These are phyloP conservation scores for Vulpes ferrilata DNA, from an alignment of 2,113 vertebrate species.

Conservation along the genomic window DNA sequence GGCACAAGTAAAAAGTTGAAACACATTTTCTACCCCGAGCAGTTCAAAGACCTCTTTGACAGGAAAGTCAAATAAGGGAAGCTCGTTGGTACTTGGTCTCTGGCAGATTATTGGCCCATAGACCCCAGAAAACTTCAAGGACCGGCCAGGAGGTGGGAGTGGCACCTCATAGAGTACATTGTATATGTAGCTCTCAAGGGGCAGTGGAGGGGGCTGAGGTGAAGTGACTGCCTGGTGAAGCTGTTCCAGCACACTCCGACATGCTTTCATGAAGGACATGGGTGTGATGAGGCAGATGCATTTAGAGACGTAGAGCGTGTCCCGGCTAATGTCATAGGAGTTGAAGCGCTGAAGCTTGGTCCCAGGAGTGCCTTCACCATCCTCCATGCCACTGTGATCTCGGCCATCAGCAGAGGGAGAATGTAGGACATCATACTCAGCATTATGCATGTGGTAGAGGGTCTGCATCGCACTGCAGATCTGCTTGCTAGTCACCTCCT, in stretches of 20 bases:
- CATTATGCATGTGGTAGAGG: conserved; percentile 99
- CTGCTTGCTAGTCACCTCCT: conserved; percentile 99
- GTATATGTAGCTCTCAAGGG: conserved; percentile 99
- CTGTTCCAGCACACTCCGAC: conserved; percentile 95
- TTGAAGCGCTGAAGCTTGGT: conserved; percentile 97
- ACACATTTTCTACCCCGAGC: conserved; percentile 97
- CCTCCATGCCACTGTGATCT: conserved; percentile 87
- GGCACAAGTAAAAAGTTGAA: conserved; percentile 98
- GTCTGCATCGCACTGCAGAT: conserved; percentile 99
- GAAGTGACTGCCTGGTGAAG: conserved; percentile 97
- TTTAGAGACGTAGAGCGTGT: conserved; percentile 98
- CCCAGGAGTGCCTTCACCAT: conserved; percentile 90
- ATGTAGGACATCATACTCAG: conserved; percentile 96
- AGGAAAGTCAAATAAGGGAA: conserved; percentile 97
- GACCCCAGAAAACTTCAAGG: conserved; percentile 97
- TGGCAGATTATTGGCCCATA: conserved; percentile 97
- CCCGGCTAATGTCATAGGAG: conserved; percentile 98
- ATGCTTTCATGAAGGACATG: conserved; percentile 98
- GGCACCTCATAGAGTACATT: conserved; percentile 99
- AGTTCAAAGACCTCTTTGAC: conserved; percentile 95
- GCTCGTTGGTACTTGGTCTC: conserved; percentile 96
- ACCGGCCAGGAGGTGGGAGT: conserved; percentile 95
- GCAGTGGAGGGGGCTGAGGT: conserved; percentile 95
- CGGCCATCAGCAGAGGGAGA: conserved; percentile 86
- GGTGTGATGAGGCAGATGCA: conserved; percentile 98